phyloP scores from a whole-genome alignment of 2,797 vertebrate species.

The Falco biarmicus region DNA sequence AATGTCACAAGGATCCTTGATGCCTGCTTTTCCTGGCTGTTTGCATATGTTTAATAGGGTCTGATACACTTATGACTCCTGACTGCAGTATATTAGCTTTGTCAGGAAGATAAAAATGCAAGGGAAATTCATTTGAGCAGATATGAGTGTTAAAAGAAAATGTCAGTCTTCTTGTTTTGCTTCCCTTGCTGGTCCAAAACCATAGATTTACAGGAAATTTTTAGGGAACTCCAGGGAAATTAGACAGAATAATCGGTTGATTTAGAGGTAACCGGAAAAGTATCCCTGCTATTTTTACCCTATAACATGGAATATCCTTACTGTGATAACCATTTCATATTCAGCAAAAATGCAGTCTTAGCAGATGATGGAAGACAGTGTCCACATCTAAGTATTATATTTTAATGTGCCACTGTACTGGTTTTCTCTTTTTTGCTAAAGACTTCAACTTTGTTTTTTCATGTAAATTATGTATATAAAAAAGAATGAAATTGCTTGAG shows the following conservation, averaged over 20 bases:
- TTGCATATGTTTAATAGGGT: neutral
- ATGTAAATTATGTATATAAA: neutral
- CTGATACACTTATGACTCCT: neutral
- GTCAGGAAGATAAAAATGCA: neutral
- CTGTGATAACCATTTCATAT: neutral
- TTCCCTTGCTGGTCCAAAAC: neutral
- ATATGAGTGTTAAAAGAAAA: neutral
- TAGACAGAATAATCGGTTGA: neutral
- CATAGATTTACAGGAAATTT: neutral
- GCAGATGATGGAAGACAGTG: neutral
- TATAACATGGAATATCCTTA: neutral
- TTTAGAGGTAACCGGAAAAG: neutral
- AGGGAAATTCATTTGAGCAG: neutral
- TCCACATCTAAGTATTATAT: neutral
- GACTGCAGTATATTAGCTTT: neutral
- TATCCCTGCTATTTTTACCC: neutral
- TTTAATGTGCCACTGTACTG: rapidly evolving
- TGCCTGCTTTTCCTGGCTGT: neutral
- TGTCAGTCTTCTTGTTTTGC: neutral
- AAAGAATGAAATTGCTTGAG: neutral
- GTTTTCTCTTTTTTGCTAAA: neutral
- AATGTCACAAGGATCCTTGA: neutral
- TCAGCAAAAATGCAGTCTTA: neutral
- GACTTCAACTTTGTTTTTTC: neutral
- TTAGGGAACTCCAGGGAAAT: neutral